Evolutionary conservation across 2,113 vertebrate genomes (phyloP), one percentile per base, ranked within the genome.

Genomic region (Apus apus): DNA sequence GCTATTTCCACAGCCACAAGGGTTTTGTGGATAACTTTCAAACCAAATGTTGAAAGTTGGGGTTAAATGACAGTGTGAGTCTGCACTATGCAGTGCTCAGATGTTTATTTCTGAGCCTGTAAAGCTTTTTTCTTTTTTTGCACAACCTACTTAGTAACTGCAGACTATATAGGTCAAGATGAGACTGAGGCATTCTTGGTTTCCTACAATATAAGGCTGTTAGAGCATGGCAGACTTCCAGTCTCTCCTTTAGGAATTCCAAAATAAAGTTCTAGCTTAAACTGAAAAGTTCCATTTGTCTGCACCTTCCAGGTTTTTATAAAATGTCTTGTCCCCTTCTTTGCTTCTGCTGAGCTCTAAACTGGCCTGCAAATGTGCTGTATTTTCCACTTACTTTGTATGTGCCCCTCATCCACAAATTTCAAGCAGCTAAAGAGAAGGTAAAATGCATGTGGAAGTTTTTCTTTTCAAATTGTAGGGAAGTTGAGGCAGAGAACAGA

Each of bases 181-280:
- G 29, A 87, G 51, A 56, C 50, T n/a, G 34, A 90, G 68, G 87
- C 60, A 56, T 53, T 92, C 72, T 72, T 83, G 46, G 46, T 80
- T 93, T 86, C 46, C 87, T 95, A 79, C 66, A 80, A 67, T 9
- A 2, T 5, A 70, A 73, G 16, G 8, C 51, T 86, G 22, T 71
- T 60, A 58, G 46, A 93, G 43, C 8, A 30, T 86, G 85, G 79
- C 95, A 90, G 76, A 61, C 30, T 51, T 80, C 82, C 92, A 94
- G 9, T 1, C 85, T 88, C 48, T 71, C 71, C 71, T 90, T 61
- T 54, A 93, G 68, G 65, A 95, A 96, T 92, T 88, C 72, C 94
- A 94, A 90, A 92, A 77, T 45, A 91, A 90, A 91, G 68, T 38
- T 62, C 21, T 17, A 48, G 34, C 64, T 96, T 29, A 56, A 75